Percentiles rank a stretch among this genome's conserved stretches.
Evolutionary conservation across 2,888 invertebrate genomes (phyloP).

Genomic region (Drosophila subsilvestris): DNA sequence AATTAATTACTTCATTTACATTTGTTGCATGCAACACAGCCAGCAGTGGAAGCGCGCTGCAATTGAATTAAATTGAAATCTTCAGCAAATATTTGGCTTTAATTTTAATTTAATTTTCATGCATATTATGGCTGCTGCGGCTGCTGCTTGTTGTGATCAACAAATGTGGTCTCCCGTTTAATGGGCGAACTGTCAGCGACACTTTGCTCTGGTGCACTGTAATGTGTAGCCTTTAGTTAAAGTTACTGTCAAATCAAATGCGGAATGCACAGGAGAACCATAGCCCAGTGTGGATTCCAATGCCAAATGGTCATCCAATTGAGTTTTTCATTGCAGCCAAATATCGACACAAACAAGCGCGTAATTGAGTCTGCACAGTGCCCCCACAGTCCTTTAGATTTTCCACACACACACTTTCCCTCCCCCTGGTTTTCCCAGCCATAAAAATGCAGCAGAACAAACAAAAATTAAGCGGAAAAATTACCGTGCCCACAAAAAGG

Average conservation of each 20-base stretch:
- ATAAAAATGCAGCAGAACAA: conserved; percentile 57
- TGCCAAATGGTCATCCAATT: conserved; percentile 51
- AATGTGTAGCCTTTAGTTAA: conserved; percentile 10
- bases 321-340: conserved; percentile 57
- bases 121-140: neutral
- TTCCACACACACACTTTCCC: too few relatives aligned
- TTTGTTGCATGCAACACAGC: conserved; percentile 10
- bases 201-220: neutral
- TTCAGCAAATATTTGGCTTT: conserved; percentile 46
- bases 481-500: conserved; percentile 39
- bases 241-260: conserved; percentile 1
- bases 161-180: conserved; percentile 27
- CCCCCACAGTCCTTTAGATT: neutral
- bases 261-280: neutral
- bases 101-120: conserved; percentile 34
- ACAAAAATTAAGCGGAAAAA: conserved; percentile 65
- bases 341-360: conserved; percentile 66
- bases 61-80: conserved; percentile 49
- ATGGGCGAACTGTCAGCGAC: conserved; percentile 34
- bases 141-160: conserved; percentile 37
- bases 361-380: conserved; percentile 67
- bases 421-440: conserved; percentile 16
- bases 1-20: conserved; percentile 48
- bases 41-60: conserved; percentile 17
- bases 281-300: conserved; percentile 1